Base-by-base conservation (phyloP, 2,888 invertebrate genomes). In the Drosophila emarginata region DNA sequence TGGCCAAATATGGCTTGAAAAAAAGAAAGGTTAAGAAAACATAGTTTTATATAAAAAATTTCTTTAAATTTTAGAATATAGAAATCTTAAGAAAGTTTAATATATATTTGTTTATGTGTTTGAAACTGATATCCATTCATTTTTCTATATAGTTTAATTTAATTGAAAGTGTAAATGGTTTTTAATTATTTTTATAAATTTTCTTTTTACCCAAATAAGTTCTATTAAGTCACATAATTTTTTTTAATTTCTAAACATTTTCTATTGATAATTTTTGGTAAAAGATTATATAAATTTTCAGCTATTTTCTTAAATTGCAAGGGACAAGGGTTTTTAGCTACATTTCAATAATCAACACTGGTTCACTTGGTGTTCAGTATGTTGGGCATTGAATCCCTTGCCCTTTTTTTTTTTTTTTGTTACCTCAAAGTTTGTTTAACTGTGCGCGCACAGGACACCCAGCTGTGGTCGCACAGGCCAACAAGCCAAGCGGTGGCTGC, bases 391-490 rank as follows among this genome's bases (percentile, higher is more conserved):
- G 68, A 52, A 64, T 77, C 80, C 78, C 74, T 70, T 64, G 72
- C 63, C 79, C 85, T 21, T 18, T 18, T 18, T 18, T 4, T 45
- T 9, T 51, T 61, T 28, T 37, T 45, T 11, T 18, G 11, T 32
- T 56, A 37, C 53, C 69, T 72, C 66, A 77, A 85, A 85, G 82
- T 82, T 87, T 81, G 77, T 72, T 87, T 87, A 87, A 87, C 82
- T 81, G 88, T 78, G 77, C 87, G 79, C 88, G 87, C 86, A 66
- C 82, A 82, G 82, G 82, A 82, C 82, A 82, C 82, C 82, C 82
- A 82, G 73, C 82, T 82, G 82, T 87, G 82, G 82, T 87, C 72
- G 83, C 74, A 67, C 72, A 73, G 77, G 82, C 73, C 86, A 87
- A 87, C 82, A 82, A 82, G 82, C 86, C 82, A 87, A 77, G 79